Percentiles rank a stretch among this genome's conserved stretches.
phyloP scores from a whole-genome alignment of 2,797 vertebrate species.

The Tympanoctomys barrerae region DNA sequence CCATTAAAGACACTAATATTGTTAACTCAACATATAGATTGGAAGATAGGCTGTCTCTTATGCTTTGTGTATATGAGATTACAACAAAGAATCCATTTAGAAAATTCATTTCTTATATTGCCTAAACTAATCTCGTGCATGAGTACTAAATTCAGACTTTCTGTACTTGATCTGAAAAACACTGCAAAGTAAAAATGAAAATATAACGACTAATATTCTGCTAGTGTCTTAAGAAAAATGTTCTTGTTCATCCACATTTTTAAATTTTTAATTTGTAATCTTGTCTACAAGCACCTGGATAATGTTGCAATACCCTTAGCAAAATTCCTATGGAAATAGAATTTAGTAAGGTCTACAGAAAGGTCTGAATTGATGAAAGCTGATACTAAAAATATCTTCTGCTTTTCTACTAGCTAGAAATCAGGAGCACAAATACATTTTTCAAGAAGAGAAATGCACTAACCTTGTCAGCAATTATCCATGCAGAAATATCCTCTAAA shows the following conservation, averaged over 20 bases:
- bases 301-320: conserved; percentile 63
- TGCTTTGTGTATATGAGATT: conserved; percentile 50
- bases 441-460: conserved; percentile 71
- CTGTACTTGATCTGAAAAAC: conserved; percentile 48
- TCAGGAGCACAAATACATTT: conserved; percentile 67
- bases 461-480: conserved; percentile 60
- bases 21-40: conserved; percentile 56
- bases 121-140: conserved; percentile 47
- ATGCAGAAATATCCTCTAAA: conserved; percentile 50
- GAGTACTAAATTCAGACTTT: conserved; percentile 61
- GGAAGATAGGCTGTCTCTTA: conserved; percentile 40
- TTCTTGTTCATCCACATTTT: not conserved
- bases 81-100: conserved; percentile 67
- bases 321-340: conserved; percentile 71
- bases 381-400: conserved; percentile 66
- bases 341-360: conserved; percentile 58
- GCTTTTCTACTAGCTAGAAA: conserved; percentile 66
- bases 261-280: conserved; percentile 69
- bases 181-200: conserved; percentile 58
- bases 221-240: conserved; percentile 45
- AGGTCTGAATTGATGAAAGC: conserved; percentile 63
- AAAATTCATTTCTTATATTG: conserved; percentile 15
- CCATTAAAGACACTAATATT: conserved; percentile 62
- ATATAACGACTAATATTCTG: conserved; percentile 36
- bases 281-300: not conserved